Percentiles rank a stretch among this genome's conserved stretches.
Evolutionary conservation across 2,888 invertebrate species (phyloP).

Genomic region (Nemoura dubitans): DNA sequence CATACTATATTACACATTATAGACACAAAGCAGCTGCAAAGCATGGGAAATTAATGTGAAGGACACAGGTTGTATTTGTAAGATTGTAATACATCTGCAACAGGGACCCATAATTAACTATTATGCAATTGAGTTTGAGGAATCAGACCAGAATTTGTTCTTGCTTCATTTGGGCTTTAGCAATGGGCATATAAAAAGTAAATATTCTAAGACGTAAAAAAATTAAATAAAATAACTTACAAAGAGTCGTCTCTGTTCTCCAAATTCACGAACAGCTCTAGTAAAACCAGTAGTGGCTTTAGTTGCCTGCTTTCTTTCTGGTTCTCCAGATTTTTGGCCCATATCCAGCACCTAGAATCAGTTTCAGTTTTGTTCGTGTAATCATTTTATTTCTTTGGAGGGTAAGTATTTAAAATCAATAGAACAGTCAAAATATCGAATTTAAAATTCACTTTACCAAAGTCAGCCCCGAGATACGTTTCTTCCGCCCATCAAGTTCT

Average conservation of each 20-base stretch:
- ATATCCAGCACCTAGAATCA: not conserved
- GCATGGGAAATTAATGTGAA: too few species aligned
- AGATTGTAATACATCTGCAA: too few species aligned
- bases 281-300: not conserved
- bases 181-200: not conserved
- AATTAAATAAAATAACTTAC: not conserved
- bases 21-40: too few species aligned
- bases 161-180: too few species aligned
- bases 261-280: not conserved
- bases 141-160: too few species aligned
- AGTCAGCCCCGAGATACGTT: not conserved
- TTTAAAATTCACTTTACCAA: not conserved
- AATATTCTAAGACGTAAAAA: not conserved
- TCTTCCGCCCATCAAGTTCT: not conserved
- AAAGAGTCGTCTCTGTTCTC: not conserved
- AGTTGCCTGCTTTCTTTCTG: not conserved
- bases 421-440: too few species aligned
- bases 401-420: too few species aligned
- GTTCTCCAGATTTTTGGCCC: not conserved
- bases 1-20: too few species aligned
- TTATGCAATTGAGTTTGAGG: too few species aligned
- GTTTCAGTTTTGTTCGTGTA: not conserved
- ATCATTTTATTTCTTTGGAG: not conserved
- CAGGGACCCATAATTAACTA: too few species aligned
- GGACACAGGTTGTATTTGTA: too few species aligned